Percentiles rank a stretch among this genome's conserved stretches.
phyloP scores from a whole-genome alignment of 2,888 invertebrate genomes.

The Hyposoter didymator region DNA sequence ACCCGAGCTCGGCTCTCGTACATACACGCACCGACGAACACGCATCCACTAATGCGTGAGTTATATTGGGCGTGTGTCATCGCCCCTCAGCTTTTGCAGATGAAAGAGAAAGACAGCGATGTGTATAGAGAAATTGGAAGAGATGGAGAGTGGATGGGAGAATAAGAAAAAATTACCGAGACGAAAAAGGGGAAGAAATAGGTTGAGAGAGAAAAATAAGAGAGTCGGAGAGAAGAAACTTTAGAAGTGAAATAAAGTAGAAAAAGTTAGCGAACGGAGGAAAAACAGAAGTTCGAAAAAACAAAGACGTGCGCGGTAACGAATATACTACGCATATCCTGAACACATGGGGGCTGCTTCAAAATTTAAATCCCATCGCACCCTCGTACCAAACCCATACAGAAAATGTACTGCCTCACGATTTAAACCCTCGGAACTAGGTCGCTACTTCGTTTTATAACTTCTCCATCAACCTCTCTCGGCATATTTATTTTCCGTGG shows the following conservation, averaged over 20 bases:
- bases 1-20: slow-evolving; percentile 52
- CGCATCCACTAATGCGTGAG: slow-evolving; percentile 69
- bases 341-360: slow-evolving; percentile 75
- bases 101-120: background rate
- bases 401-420: background rate
- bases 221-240: slow-evolving; percentile 9
- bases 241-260: background rate
- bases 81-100: slow-evolving; percentile 72
- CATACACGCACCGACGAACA: slow-evolving; percentile 64
- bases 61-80: slow-evolving; percentile 81
- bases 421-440: slow-evolving; percentile 23
- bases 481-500: background rate
- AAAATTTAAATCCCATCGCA: slow-evolving; percentile 65
- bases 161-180: background rate
- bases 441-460: background rate
- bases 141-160: slow-evolving; percentile 13
- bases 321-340: slow-evolving; percentile 75
- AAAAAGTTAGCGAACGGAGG: background rate
- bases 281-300: background rate
- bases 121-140: background rate
- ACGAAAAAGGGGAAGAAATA: background rate
- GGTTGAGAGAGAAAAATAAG: background rate
- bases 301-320: background rate
- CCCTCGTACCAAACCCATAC: slow-evolving; percentile 22
- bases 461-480: background rate